Conservation (phyloP, 1,140 invertebrate genomes). For the Dinothrombium tinctorium region DNA sequence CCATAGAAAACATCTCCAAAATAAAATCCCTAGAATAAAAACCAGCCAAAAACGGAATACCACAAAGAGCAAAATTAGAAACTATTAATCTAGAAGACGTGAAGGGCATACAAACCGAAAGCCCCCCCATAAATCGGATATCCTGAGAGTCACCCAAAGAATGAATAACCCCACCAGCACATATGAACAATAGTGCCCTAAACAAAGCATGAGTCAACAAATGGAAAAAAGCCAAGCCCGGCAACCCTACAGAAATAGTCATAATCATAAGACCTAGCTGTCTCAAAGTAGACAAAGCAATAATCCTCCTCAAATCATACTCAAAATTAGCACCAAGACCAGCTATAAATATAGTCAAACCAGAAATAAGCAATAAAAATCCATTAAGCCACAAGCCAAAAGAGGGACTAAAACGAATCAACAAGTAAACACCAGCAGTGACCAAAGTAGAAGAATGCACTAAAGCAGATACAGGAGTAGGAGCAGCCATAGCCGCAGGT, state of each 20-base stretch:
- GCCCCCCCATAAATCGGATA: background rate
- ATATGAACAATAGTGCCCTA: conserved; percentile 36
- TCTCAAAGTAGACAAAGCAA: conserved; percentile 42
- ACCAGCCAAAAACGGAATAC: conserved; percentile 31
- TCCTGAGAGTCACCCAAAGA: conserved; percentile 2
- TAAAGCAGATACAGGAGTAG: conserved; percentile 39
- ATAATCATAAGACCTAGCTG: conserved; percentile 39
- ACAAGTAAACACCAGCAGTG: conserved; percentile 40
- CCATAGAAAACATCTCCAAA: too few species aligned
- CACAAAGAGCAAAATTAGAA: conserved; percentile 28
- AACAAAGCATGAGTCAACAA: conserved; percentile 34
- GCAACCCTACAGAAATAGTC: conserved; percentile 25
- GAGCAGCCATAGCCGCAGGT: conserved; percentile 39
- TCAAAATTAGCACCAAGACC: too few species aligned
- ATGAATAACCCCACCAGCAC: conserved; percentile 34
- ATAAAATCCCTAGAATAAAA: conserved; percentile 40
- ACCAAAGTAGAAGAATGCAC: conserved; percentile 49
- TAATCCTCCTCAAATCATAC: too few species aligned
- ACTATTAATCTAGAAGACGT: conserved; percentile 24
- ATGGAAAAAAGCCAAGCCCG: conserved; percentile 32
- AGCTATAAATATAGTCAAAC: too few species aligned
- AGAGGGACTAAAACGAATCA: too few species aligned
- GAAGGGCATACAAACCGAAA: background rate
- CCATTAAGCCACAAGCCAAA: too few species aligned
- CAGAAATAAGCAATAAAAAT: too few species aligned